Evolutionary conservation across 2,113 vertebrate genomes (phyloP).

Genomic region (Dinomys branickii): DNA sequence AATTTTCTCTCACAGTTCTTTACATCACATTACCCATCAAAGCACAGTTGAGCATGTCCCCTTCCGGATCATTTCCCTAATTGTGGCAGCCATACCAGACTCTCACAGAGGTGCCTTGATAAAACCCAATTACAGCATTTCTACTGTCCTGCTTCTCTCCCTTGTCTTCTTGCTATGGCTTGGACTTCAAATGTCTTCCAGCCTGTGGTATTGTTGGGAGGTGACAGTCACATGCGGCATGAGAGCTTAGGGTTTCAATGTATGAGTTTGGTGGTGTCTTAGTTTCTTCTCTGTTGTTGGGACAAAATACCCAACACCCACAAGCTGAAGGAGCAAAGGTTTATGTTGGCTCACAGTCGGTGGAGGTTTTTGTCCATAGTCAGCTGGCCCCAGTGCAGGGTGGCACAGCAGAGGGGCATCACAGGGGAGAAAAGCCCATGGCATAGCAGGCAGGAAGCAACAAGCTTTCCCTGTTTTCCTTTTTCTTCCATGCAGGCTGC

Average conservation of each 20-base stretch:
- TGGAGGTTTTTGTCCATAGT: neutral
- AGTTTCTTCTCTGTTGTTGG: neutral
- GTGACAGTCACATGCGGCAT: neutral
- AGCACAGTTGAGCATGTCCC: neutral
- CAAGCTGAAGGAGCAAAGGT: neutral
- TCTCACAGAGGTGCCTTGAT: neutral
- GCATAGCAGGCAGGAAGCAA: neutral
- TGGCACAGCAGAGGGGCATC: neutral
- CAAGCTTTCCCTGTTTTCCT: neutral
- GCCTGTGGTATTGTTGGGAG: neutral
- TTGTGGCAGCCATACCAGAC: neutral
- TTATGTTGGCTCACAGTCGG: neutral
- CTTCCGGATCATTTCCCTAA: neutral
- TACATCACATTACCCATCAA: neutral
- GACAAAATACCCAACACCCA: neutral
- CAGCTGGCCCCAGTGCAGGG: neutral
- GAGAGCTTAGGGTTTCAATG: neutral
- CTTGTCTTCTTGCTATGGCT: neutral
- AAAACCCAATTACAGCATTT: neutral
- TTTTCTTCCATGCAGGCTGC: neutral
- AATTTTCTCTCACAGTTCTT: neutral
- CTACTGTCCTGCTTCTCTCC: neutral
- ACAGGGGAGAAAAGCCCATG: neutral
- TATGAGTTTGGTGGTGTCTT: neutral
- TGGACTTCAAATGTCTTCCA: neutral